Conservation (phyloP, 2,113 vertebrate species). For the Limanda limanda region DNA sequence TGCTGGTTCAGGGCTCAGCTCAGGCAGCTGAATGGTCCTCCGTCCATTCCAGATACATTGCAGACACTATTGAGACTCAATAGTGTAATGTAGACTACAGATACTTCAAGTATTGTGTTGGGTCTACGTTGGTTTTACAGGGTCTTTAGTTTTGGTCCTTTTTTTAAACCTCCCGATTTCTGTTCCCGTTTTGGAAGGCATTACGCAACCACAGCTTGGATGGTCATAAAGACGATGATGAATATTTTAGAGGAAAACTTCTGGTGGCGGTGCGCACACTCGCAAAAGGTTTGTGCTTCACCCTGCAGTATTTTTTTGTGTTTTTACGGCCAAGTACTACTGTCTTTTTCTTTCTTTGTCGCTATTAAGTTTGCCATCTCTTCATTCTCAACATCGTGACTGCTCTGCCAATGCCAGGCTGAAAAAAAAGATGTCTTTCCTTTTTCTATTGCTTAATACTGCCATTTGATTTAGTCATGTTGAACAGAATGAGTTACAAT, state of each 20-base stretch:
- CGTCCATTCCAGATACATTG: slow-evolving; percentile 56
- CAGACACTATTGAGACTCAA: slow-evolving; percentile 44
- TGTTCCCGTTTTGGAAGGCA: slow-evolving; percentile 63
- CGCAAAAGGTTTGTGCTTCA: slow-evolving; percentile 60
- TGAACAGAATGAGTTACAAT: slow-evolving; percentile 70
- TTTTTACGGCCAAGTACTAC: slow-evolving; percentile 43
- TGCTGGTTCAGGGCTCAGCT: slow-evolving; percentile 78
- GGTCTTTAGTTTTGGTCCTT: slow-evolving; percentile 58
- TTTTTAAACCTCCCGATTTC: slow-evolving; percentile 40
- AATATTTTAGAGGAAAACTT: slow-evolving; percentile 73
- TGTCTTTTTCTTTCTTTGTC: slow-evolving; percentile 18
- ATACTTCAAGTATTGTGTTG: slow-evolving; percentile 40
- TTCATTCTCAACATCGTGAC: slow-evolving; percentile 57
- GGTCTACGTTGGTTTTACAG: slow-evolving; percentile 66
- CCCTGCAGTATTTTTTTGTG: slow-evolving; percentile 32
- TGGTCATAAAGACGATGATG: slow-evolving; percentile 58
- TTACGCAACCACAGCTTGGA: slow-evolving; percentile 49
- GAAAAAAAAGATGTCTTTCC: slow-evolving; percentile 73
- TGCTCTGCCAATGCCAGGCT: slow-evolving; percentile 59
- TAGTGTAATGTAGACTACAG: slow-evolving; percentile 43
- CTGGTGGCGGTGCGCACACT: slow-evolving; percentile 53
- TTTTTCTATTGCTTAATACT: slow-evolving; percentile 77
- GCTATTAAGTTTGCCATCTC: slow-evolving; percentile 36
- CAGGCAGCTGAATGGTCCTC: slow-evolving; percentile 74
- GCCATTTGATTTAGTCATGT: slow-evolving; percentile 75